Base-by-base conservation (phyloP, 2,113 vertebrate species). In the Myanophis thanlyinensis region DNA sequence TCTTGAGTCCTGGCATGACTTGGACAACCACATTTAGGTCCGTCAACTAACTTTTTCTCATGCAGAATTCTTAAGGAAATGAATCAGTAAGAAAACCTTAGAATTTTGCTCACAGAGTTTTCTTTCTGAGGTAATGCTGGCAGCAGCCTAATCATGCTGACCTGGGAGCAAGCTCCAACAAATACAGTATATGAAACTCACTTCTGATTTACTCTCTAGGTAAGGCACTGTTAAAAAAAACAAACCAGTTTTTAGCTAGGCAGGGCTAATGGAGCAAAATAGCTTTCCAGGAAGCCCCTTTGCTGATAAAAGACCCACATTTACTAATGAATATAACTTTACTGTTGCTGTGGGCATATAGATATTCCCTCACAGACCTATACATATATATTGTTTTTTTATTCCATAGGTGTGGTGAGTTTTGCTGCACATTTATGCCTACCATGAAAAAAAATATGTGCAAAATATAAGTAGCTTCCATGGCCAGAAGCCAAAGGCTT, bases 161-260 rank as follows among this genome's bases (percentile, higher is more conserved):
- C 18, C 23, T 44, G 27, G 88, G 53, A 89, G 40, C 7, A 12
- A 54, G 35, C 20, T 53, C 88, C 47, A 73, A 6, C 35, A 62
- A 73, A 62, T 9, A n/a, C n/a, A n/a, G n/a, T n/a, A 11, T 35
- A 22, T 40, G 20, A 49, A 48, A 35, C 8, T 51, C 35, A 51
- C 54, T 62, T 62, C 54, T 89, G 44, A 47, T 27, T 62, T 48
- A 89, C 13, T 27, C 22, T 89, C 44, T 59, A 51, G 15, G 20
- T 54, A 84, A 89, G 84, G 13, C 94, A 92, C 93, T 91, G 48
- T 92, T 67, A 40, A 3, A 94, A 92, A 10, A 59, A 91, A 46
- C 85, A 94, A 92, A 5, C 91, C 25, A 52, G n/a, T 87, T 90
- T 94, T 93, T 92, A 89, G 88, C 87, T 92, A 93, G 92, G 90